Conservation (phyloP, 2,113 vertebrate species). For the Desmodus rotundus region DNA sequence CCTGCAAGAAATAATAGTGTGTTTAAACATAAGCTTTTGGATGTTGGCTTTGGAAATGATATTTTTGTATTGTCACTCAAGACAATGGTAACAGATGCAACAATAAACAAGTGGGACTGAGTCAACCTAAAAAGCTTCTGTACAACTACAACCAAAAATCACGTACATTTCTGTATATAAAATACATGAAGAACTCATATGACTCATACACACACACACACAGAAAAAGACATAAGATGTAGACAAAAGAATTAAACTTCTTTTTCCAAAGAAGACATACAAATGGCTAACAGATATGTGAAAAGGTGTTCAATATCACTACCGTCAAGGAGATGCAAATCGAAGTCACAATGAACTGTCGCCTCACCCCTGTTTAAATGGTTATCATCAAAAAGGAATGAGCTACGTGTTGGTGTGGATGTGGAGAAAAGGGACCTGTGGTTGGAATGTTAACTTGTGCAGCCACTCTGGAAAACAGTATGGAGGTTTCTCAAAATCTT, state of each 20-base stretch:
- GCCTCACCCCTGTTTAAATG: neutral
- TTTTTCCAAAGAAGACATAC: neutral
- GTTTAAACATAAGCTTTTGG: neutral
- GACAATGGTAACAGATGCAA: neutral
- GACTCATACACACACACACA: neutral
- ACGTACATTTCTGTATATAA: too few relatives aligned
- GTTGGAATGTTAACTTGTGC: neutral
- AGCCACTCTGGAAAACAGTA: neutral
- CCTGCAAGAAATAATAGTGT: neutral
- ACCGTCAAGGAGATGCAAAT: neutral
- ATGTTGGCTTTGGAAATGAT: neutral
- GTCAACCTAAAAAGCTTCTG: neutral
- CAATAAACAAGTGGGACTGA: neutral
- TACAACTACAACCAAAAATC: too few relatives aligned
- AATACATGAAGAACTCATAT: neutral
- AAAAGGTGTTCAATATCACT: neutral
- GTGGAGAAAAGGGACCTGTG: neutral
- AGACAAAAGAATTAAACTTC: neutral
- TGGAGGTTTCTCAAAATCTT: neutral
- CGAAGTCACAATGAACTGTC: neutral
- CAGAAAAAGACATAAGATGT: neutral
- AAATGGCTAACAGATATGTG: neutral
- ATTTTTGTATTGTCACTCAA: neutral
- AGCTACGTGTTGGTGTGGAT: too few relatives aligned
- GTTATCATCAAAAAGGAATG: neutral